Percentiles rank a stretch among this genome's conserved stretches.
Conservation (phyloP, 2,113 vertebrate species). For the Oreochromis niloticus region DNA sequence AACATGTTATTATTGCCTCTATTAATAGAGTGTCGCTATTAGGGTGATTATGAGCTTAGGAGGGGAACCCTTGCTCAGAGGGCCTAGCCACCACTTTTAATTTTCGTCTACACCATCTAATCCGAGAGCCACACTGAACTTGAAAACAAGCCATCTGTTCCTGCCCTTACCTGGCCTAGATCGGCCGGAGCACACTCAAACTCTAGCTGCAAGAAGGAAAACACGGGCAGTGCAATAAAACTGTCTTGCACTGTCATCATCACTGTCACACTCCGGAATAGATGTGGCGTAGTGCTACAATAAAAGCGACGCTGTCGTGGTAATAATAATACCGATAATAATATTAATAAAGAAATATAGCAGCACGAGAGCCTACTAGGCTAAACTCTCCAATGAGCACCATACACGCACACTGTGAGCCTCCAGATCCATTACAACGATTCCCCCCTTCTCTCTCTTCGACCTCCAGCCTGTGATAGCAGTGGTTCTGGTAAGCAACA, state of each 20-base stretch:
- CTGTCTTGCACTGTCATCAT: conserved; percentile 39
- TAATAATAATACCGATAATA: accelerated
- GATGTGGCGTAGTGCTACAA: not conserved
- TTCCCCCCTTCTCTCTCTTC: not conserved
- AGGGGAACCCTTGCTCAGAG: conserved; percentile 27
- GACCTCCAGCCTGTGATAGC: not conserved
- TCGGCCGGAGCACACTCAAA: conserved; percentile 4
- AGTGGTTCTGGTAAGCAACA: not conserved
- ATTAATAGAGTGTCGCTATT: conserved; percentile 18
- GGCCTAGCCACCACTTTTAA: conserved; percentile 57
- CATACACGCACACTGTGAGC: not conserved
- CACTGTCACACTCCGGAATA: not conserved
- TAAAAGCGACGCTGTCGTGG: not conserved
- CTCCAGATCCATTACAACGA: not conserved
- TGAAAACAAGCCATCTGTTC: conserved; percentile 54
- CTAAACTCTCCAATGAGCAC: not conserved
- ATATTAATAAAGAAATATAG: not conserved
- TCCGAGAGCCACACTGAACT: conserved; percentile 44
- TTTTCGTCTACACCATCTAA: conserved; percentile 54
- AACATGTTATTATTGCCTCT: conserved; percentile 21
- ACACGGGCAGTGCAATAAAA: not conserved
- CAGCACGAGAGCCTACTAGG: not conserved
- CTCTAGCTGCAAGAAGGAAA: not conserved
- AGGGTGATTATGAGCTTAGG: conserved; percentile 40
- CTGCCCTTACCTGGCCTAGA: conserved; percentile 56